Conservation (phyloP, 2,113 vertebrate species). For the Hypocryptadius cinnamomeus region DNA sequence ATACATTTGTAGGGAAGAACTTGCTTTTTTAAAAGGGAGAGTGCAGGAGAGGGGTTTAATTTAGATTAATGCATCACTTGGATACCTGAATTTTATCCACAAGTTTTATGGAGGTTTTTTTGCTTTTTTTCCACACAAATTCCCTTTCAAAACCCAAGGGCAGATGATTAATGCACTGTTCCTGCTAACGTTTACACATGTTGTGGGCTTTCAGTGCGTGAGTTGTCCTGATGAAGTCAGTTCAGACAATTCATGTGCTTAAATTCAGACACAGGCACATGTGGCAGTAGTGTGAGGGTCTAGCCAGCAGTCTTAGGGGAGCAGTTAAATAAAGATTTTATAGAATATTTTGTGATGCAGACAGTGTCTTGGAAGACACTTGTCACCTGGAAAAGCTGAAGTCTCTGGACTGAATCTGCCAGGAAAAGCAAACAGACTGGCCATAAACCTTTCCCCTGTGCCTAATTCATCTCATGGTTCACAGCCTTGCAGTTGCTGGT, state of each 20-base stretch:
- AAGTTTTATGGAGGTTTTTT: neutral
- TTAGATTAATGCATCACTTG: neutral
- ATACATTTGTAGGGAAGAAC: neutral
- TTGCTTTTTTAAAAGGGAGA: neutral
- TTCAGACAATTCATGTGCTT: neutral
- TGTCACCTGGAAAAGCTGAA: neutral
- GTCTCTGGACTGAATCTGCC: neutral
- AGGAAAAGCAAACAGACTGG: neutral
- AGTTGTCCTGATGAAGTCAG: slow-evolving; percentile 8
- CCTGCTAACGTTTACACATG: neutral
- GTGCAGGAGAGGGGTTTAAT: neutral
- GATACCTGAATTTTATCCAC: neutral
- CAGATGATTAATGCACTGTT: neutral
- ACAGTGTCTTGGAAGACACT: neutral
- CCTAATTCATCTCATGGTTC: neutral
- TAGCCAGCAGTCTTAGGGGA: neutral
- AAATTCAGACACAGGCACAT: neutral
- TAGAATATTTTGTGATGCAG: neutral
- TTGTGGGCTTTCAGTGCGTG: neutral
- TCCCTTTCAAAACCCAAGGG: neutral
- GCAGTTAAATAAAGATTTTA: neutral
- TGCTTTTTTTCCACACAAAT: neutral
- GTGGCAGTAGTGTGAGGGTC: neutral
- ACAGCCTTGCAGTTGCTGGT: neutral
- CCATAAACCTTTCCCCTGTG: neutral